Conservation (phyloP, 2,113 vertebrate genomes). For the Clupea harengus region DNA sequence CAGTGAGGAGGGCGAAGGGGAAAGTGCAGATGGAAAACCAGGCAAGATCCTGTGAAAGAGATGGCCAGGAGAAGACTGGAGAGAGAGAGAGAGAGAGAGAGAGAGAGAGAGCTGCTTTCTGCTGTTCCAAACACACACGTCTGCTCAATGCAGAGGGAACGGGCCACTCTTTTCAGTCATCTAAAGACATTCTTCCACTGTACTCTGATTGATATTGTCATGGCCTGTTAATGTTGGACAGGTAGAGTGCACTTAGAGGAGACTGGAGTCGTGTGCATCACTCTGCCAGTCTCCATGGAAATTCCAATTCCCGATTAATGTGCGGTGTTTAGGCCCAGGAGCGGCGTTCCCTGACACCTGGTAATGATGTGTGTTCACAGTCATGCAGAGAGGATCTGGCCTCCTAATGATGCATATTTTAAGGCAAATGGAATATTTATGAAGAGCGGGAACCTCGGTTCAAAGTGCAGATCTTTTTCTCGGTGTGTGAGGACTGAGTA, state of each 20-base stretch:
- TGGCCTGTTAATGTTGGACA: background rate
- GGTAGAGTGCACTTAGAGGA: background rate
- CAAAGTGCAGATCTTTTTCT: conserved; percentile 38
- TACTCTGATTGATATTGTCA: background rate
- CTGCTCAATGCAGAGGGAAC: background rate
- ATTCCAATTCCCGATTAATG: conserved; percentile 37
- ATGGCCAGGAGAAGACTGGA: conserved; percentile 30
- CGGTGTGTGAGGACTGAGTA: background rate
- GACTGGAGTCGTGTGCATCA: background rate
- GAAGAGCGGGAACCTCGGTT: conserved; percentile 56
- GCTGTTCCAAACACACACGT: background rate
- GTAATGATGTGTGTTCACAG: conserved; percentile 51
- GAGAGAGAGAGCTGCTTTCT: conserved; percentile 39
- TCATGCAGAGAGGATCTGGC: conserved; percentile 33
- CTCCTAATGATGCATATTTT: conserved; percentile 59
- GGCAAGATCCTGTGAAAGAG: conserved; percentile 55
- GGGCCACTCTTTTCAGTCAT: background rate
- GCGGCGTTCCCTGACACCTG: conserved; percentile 56
- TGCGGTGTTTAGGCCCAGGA: conserved; percentile 32
- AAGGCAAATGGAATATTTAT: conserved; percentile 62
- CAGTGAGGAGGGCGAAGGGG: background rate
- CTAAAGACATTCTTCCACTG: background rate
- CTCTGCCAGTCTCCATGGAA: background rate
- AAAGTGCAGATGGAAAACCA: conserved; percentile 62
- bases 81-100: conserved; percentile 13